Base-by-base conservation (phyloP, 2,888 invertebrate genomes). In the Melanchra persicariae region DNA sequence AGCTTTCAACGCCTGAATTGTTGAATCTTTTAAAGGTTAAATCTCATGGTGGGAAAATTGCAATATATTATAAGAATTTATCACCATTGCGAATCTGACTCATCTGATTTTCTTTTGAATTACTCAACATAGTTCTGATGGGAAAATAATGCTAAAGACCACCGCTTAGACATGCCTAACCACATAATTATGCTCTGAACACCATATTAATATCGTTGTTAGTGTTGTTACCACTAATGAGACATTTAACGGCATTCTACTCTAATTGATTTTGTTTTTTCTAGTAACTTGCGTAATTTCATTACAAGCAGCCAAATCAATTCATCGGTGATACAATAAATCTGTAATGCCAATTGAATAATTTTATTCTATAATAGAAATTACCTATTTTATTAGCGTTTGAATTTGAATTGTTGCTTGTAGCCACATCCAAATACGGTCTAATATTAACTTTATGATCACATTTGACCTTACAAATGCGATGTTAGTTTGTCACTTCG, bases 121-220 rank as follows among this genome's bases (percentile, higher is more conserved):
- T 91, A 87, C 87, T 81, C 85, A 91, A 88, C 71, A 77, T 67
- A 69, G 58, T 67, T 69, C 61, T 82, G 76, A 85, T 87, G 84
- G 82, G 84, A 87, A 87, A 81, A 84, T 83, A 85, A 85, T 85
- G 81, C 51, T 22, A 26, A 58, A 70, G 66, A 66, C 52, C 71
- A 75, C 57, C 66, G 66, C 67, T 71, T 76, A 55, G 69, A 74
- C 73, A 82, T 82, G 47, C 47, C 47, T 72, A 83, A 85, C 84
- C 70, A 78, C 87, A 87, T 89, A 83, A 84, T 83, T 86, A 85
- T 85, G 85, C 70, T 79, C 70, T 79, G 81, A 87, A 79, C 79
- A 77, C 75, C 61, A 71, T 79, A 76, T 75, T 82, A 68, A 82
- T 74, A 74, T 62, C 68, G 8, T 71, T 65, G 68, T 77, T 57